These are phyloP conservation scores for Helicoverpa assulta DNA, from an alignment of 2,888 invertebrate species.

Conservation along the genomic window DNA sequence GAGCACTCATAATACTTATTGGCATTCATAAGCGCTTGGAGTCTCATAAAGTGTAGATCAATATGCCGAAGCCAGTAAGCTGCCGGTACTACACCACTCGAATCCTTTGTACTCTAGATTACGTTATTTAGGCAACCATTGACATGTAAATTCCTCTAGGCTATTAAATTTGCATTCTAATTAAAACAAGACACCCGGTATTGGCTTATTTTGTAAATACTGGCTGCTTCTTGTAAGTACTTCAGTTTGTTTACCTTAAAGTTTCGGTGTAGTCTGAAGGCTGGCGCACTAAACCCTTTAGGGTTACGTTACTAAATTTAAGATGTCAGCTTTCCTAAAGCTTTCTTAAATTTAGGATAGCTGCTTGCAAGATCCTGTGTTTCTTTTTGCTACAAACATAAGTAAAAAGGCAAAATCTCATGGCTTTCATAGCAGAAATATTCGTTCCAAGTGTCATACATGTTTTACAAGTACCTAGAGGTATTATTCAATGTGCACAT, in stretches of 20 bases:
- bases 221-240: conserved; percentile 62
- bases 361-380: background rate
- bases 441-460: too few species aligned
- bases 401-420: background rate
- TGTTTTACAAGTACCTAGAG: too few species aligned
- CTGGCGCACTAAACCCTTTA: conserved; percentile 26
- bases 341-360: conserved; percentile 13
- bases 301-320: background rate
- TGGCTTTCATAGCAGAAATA: background rate
- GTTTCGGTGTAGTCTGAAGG: conserved; percentile 43
- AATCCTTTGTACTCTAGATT: conserved; percentile 84
- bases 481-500: too few species aligned
- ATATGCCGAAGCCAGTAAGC: conserved; percentile 75
- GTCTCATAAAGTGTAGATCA: conserved; percentile 77
- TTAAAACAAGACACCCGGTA: conserved; percentile 83
- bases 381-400: background rate
- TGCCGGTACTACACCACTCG: conserved; percentile 63
- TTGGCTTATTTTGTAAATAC: conserved; percentile 73
- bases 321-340: background rate
- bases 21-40: conserved; percentile 76
- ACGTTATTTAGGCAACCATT: conserved; percentile 87
- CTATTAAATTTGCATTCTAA: conserved; percentile 90
- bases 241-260: conserved; percentile 68
- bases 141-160: conserved; percentile 88
- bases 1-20: conserved; percentile 64